phyloP scores from a whole-genome alignment of 2,888 invertebrate species.

The Tromatobia lineatoria region DNA sequence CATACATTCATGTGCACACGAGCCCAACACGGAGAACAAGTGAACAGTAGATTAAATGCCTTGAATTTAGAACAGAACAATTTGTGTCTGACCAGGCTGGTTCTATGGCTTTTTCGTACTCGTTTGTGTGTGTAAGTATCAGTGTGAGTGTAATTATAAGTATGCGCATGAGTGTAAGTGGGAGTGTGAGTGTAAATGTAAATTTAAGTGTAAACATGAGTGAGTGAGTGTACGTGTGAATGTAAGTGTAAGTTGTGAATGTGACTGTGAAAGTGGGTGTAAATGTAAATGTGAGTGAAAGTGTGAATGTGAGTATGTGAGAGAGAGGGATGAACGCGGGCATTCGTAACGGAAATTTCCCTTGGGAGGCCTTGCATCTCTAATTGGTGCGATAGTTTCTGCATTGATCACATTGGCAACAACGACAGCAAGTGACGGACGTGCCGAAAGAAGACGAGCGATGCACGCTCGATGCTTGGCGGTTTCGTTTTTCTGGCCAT shows the following conservation, averaged over 20 bases:
- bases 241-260: no score
- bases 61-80: constrained; percentile 62
- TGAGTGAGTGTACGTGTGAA: no score
- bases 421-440: constrained; percentile 31
- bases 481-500: constrained; percentile 64
- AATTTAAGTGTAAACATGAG: no score
- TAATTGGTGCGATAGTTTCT: constrained; percentile 77
- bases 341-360: constrained; percentile 76
- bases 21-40: constrained; percentile 31
- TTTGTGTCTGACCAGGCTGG: constrained; percentile 39
- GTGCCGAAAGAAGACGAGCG: constrained; percentile 36
- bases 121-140: neutral
- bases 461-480: constrained; percentile 17
- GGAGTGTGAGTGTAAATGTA: no score
- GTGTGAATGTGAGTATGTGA: neutral
- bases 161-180: no score
- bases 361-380: constrained; percentile 78
- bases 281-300: neutral
- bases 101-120: constrained; percentile 15
- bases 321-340: neutral
- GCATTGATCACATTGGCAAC: constrained; percentile 76
- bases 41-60: constrained; percentile 48
- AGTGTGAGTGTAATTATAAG: no score
- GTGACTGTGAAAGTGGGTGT: no score
- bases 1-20: constrained; percentile 27